A percentile compares a stretch with the other conserved stretches of the same genome.
phyloP scores from a whole-genome alignment of 1,140 invertebrate species.

The Bombyx mandarina region DNA sequence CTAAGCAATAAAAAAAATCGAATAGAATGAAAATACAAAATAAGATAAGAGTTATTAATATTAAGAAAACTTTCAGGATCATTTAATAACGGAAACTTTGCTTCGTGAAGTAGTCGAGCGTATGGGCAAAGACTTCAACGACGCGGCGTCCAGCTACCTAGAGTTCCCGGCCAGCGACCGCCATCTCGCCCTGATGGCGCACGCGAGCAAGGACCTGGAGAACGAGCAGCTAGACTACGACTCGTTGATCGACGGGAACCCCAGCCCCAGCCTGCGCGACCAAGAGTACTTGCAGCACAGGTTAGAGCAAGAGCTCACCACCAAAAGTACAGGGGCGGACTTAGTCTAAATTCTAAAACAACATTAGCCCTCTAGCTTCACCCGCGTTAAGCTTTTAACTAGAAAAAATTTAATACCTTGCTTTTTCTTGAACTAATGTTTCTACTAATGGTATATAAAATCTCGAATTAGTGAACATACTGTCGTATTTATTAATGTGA shows the following conservation, averaged over 20 bases:
- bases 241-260: constrained; percentile 73
- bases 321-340: too few relatives aligned
- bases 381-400: too few relatives aligned
- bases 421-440: too few relatives aligned
- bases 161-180: constrained; percentile 75
- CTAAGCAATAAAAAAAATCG: too few relatives aligned
- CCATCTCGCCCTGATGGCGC: constrained; percentile 67
- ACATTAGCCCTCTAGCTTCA: too few relatives aligned
- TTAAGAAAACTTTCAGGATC: constrained; percentile 31
- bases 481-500: too few relatives aligned
- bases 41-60: background rate
- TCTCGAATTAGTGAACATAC: too few relatives aligned
- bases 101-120: constrained; percentile 78
- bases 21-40: too few relatives aligned
- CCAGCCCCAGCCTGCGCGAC: constrained; percentile 84
- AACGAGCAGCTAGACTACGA: constrained; percentile 77
- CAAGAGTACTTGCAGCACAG: constrained; percentile 92
- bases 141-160: constrained; percentile 73
- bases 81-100: constrained; percentile 73
- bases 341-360: too few relatives aligned
- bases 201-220: constrained; percentile 68
- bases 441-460: too few relatives aligned
- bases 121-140: constrained; percentile 78
- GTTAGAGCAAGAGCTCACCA: constrained; percentile 20
- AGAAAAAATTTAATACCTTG: too few relatives aligned